Evolutionary conservation across 2,113 vertebrate species (phyloP), one percentile per base, ranked within the genome.

Genomic region (Eidolon helvum): DNA sequence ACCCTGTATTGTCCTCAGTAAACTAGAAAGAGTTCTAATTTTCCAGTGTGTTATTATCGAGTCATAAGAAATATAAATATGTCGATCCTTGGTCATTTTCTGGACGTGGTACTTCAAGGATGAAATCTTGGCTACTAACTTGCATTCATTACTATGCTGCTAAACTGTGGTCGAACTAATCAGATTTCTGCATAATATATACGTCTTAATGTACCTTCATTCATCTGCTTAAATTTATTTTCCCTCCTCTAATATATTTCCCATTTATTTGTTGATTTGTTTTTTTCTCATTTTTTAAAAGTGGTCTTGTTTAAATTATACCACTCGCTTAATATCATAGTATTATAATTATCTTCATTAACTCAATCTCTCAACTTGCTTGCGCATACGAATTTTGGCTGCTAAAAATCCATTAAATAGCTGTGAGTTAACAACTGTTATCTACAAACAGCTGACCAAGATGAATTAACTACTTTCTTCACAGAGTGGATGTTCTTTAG

Each of bases 261-360:
- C 15, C 30, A 77, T 53, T 65, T 82, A 59, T 83, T 85, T 77
- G 30, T n/a, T 86, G 40, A 91, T 30, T 30, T 72, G 30, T 30
- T 65, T 72, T 77, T 74, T 78, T 48, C 53, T 95, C 35, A 71
- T 78, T 93, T 93, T 28, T 63, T 87, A 74, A 82, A 89, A 95
- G 35, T 16, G 3, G 10, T 77, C 35, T 40, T 83, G 6, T 77
- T 71, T 87, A 63, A 75, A 55, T 91, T 57, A 33, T 38, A 72
- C 15, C 5, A 21, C 1, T 79, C 30, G 8, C 66, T 77, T 71
- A 80, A 87, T 71, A 55, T n/a, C 33, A 65, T 71, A 48, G 33
- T 50, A 83, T 40, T 38, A 83, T 38, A 82, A 65, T 55, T 38
- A 69, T 75, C n/a, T 86, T 95, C 10, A 68, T 90, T 93, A 87